Evolutionary conservation across 2,888 invertebrate species (phyloP), one percentile per base, ranked within the genome.

Genomic region (Dasypogon diadema): DNA sequence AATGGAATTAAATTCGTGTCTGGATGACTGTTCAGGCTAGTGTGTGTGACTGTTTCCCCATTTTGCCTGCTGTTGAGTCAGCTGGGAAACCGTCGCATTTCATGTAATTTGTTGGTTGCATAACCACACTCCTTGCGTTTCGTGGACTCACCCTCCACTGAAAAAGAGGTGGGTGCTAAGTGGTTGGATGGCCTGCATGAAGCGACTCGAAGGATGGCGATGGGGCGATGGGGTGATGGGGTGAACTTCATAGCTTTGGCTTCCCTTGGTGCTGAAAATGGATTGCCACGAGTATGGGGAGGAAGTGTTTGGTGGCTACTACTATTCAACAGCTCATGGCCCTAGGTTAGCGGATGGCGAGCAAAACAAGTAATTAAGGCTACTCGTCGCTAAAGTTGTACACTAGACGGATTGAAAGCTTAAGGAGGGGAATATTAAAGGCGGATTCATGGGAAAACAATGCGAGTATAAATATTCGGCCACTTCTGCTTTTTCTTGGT

Each of bases 1-100:
- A 80, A 80, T 80, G 80, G 80, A 80, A 80, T 80, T 80, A 80
- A 80, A 80, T 80, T 80, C 80, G 80, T 80, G 80, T 80, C 80
- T 80, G 79, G 78, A 74, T 77, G 73, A 74, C 60, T 73, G 56
- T 73, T 14, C 65, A 48, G 65, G 48, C 16, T 16, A 18, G 18
- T 16, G 60, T 26, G 30, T 37, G 37, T 37, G 16, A 8, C 46
- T 12, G n/a, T 1, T 14, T 2, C 26, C 24, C 5, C 46, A n/a
- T 37, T 24, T 16, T 42, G 42, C n/a, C 56, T 48, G 74, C 76
- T 34, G 24, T 21, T 65, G 30, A 24, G 34, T 16, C 30, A 30
- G 30, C n/a, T 4, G 34, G 21, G 42, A 14, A 30, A 54, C 73
- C 73, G 21, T 56, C 56, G 24, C 37, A 42, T 55, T 75, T 77